Conservation (phyloP, 2,888 invertebrate genomes). For the Tachystola acroxantha region DNA sequence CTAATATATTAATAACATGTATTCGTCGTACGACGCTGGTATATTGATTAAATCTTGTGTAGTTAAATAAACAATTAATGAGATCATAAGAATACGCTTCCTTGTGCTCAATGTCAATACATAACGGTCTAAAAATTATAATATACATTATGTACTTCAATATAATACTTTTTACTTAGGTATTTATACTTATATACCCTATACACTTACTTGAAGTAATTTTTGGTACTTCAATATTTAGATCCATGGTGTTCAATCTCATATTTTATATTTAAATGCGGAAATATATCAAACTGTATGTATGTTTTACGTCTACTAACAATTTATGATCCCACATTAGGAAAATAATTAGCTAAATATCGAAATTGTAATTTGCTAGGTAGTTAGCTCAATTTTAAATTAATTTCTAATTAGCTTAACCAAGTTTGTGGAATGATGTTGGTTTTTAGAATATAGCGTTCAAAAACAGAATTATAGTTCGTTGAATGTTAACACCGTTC, state of each 20-base stretch:
- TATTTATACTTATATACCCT: constrained; percentile 22
- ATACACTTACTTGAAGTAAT: constrained; percentile 26
- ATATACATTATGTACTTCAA: constrained; percentile 25
- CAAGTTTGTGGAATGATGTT: constrained; percentile 19
- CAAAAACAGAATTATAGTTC: constrained; percentile 5
- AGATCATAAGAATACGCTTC: constrained; percentile 55
- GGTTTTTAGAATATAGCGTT: constrained; percentile 11
- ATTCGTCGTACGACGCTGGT: constrained; percentile 73
- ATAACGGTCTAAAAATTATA: constrained; percentile 57
- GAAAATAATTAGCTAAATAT: constrained; percentile 28
- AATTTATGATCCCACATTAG: constrained; percentile 26
- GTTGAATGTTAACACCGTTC: constrained; percentile 11
- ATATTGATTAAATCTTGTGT: constrained; percentile 44
- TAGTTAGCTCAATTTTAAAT: constrained; percentile 52
- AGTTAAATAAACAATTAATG: constrained; percentile 38
- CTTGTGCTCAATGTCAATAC: constrained; percentile 70
- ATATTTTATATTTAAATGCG: constrained; percentile 33
- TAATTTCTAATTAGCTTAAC: constrained; percentile 22
- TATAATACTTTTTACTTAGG: constrained; percentile 21
- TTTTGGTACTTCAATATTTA: constrained; percentile 36
- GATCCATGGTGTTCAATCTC: constrained; percentile 61
- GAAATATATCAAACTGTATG: constrained; percentile 35
- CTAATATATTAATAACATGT: constrained; percentile 48
- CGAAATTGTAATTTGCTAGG: constrained; percentile 27
- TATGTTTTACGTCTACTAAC: constrained; percentile 43